Base-by-base conservation (phyloP, 2,888 invertebrate species). In the Dicycla oo region DNA sequence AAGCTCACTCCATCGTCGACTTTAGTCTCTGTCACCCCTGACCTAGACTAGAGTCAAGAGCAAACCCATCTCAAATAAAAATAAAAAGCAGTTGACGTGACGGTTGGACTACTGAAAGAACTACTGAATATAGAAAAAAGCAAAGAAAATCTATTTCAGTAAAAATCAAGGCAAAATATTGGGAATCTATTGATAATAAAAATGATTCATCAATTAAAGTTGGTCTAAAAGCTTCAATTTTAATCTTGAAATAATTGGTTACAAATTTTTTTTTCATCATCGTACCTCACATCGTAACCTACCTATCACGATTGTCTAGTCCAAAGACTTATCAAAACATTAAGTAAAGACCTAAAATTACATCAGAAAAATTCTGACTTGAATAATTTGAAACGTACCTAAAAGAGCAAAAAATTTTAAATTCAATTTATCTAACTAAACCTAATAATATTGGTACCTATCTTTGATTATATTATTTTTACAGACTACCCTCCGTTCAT, bases 351-450 rank as follows among this genome's bases (percentile, higher is more conserved):
- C 10, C 38, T 67, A 40, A 73, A 74, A 51, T 74, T 51, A 30
- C n/a, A 11, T 66, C 18, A 74, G 23, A 54, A 57, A 34, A 49
- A 54, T 15, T 63, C 45, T 26, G 38, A 34, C 49, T 26, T 11
- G n/a, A 69, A 69, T 75, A 57, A 73, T 62, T 69, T 57, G 3
- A 75, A 40, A 34, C 0, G 13, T 11, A 34, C 0, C 10, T 11
- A 47, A 63, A 73, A 15, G 34, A 58, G 57, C 64, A 58, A 47
- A 78, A 49, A 56, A n/a, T 66, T 62, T 53, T 40, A 69, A 82
- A 80, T 74, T 77, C 26, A 77, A 82, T 82, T 78, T 75, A 20
- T 54, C 26, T 38, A 30, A 66, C 61, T 61, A 73, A 78, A 75
- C 45, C 71, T 76, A 80, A 82, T 81, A 73, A 79, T 51, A 54